Conservation (phyloP, 92 coral and sea anemone species). For the Plumapathes pennacea region DNA sequence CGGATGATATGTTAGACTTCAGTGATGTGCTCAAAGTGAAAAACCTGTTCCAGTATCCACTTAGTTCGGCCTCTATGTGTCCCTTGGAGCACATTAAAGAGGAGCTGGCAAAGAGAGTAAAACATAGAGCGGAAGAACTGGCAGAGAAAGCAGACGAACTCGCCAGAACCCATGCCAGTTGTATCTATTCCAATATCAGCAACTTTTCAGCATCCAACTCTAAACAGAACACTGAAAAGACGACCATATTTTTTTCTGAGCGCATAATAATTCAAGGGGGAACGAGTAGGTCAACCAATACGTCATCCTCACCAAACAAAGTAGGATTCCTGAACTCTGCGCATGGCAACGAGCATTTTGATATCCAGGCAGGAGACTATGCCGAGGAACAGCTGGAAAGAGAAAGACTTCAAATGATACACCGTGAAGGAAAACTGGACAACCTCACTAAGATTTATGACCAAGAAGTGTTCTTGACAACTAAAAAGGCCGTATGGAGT, state of each 20-base stretch:
- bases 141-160: constrained; percentile 26
- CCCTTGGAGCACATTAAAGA: constrained; percentile 52
- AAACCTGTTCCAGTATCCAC: constrained; percentile 50
- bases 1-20: constrained; percentile 51
- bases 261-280: constrained; percentile 44
- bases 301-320: constrained; percentile 30
- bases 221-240: constrained; percentile 6
- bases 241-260: constrained; percentile 42
- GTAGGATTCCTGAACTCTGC: constrained; percentile 46
- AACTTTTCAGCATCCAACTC: constrained; percentile 46
- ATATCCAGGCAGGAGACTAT: constrained; percentile 65
- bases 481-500: constrained; percentile 47
- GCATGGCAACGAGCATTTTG: constrained; percentile 26
- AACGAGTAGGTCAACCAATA: constrained; percentile 25
- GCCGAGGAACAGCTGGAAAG: constrained; percentile 63
- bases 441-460: constrained; percentile 45
- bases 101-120: constrained; percentile 28
- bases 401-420: constrained; percentile 40
- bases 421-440: constrained; percentile 28
- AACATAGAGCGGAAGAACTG: constrained; percentile 21
- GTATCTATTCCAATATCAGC: constrained; percentile 42
- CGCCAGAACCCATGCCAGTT: constrained; percentile 15
- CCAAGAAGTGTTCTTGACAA: constrained; percentile 46
- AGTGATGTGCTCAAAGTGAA: constrained; percentile 55
- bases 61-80: constrained; percentile 55